These are phyloP conservation scores for Dryas iulia DNA, from an alignment of 1,140 invertebrate species.

Conservation along the genomic window DNA sequence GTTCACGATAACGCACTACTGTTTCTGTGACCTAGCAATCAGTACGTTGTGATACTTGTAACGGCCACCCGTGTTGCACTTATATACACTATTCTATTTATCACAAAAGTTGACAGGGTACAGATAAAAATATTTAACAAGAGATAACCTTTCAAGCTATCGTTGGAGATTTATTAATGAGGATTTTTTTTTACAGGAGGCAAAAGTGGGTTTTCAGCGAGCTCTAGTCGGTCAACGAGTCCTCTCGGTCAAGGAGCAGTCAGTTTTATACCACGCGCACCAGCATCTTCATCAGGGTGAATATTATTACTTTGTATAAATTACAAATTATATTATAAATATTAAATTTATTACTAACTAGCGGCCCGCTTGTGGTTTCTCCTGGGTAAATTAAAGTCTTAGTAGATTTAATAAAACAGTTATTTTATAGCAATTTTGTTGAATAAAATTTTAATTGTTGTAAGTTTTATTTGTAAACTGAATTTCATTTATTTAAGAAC, in stretches of 20 bases:
- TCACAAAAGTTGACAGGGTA: constrained; percentile 21
- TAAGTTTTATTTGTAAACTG: too few relatives aligned
- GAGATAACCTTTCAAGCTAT: constrained; percentile 17
- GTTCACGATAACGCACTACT: constrained; percentile 36
- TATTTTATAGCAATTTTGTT: too few relatives aligned
- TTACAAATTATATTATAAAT: neutral
- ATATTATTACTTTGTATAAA: constrained; percentile 10
- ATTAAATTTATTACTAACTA: too few relatives aligned
- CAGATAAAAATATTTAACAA: constrained; percentile 19
- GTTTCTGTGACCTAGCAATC: constrained; percentile 39
- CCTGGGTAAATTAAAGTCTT: too few relatives aligned
- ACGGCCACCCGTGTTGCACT: constrained; percentile 52
- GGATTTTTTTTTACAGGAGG: constrained; percentile 58
- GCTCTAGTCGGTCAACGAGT: constrained; percentile 78
- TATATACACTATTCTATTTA: constrained; percentile 13
- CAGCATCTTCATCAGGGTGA: constrained; percentile 67
- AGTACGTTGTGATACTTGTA: constrained; percentile 50
- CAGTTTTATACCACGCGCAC: constrained; percentile 72
- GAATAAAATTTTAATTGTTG: too few relatives aligned
- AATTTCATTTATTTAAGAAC: too few relatives aligned
- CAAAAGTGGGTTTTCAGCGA: constrained; percentile 75
- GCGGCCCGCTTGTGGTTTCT: too few relatives aligned
- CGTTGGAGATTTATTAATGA: constrained; percentile 8
- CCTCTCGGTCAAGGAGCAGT: constrained; percentile 68
- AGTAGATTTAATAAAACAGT: too few relatives aligned